Percentiles rank a stretch among this genome's conserved stretches.
These are phyloP conservation scores for Dendrolimus kikuchii DNA, from an alignment of 1,140 invertebrate species.

Conservation along the genomic window DNA sequence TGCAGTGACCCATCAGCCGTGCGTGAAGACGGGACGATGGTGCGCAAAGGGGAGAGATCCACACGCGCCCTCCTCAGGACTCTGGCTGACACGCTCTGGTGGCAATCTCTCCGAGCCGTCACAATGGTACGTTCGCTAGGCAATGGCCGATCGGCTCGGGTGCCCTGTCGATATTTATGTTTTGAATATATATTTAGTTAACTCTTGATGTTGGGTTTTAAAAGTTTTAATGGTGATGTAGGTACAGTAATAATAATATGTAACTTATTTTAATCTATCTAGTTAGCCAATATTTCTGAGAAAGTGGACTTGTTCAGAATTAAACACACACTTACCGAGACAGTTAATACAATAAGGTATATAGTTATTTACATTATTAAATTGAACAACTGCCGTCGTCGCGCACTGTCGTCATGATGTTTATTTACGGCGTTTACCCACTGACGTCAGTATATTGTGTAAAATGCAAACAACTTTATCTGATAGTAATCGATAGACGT, in stretches of 20 bases:
- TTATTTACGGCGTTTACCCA: slow-evolving; percentile 1
- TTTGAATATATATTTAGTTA: no score
- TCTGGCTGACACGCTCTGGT: slow-evolving; percentile 54
- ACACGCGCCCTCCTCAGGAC: slow-evolving; percentile 50
- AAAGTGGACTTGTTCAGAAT: no score
- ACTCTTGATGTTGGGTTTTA: no score
- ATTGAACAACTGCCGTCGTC: not conserved
- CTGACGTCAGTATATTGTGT: slow-evolving; percentile 18
- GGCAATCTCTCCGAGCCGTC: slow-evolving; percentile 45
- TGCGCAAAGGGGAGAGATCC: slow-evolving; percentile 57
- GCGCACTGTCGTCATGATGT: not conserved
- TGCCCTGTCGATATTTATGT: not conserved
- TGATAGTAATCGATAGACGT: slow-evolving; percentile 12
- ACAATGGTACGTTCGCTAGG: slow-evolving; percentile 44
- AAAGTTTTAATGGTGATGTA: not conserved
- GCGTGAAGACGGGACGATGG: slow-evolving; percentile 60
- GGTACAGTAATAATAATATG: no score
- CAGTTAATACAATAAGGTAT: no score
- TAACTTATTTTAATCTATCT: no score
- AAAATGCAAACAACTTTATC: slow-evolving; percentile 16
- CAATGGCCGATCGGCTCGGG: slow-evolving; percentile 7
- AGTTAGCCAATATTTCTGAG: no score
- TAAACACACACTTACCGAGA: no score
- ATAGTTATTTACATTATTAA: no score
- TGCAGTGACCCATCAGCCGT: slow-evolving; percentile 59